These are phyloP conservation scores for Heliconius aoede DNA, from an alignment of 2,888 invertebrate genomes.

Conservation along the genomic window DNA sequence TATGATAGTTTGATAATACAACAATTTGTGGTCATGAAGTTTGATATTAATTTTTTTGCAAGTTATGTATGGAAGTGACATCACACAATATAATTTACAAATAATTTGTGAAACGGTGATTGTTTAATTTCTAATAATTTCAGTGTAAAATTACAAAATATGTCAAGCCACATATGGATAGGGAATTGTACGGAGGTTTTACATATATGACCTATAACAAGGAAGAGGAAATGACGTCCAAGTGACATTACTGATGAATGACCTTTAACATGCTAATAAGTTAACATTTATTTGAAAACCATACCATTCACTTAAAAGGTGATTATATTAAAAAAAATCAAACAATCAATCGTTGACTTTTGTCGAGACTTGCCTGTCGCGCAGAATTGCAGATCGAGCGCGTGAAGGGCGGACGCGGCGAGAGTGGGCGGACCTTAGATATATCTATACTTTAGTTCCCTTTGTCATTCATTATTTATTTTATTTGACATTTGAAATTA, in stretches of 20 bases:
- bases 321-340: not conserved
- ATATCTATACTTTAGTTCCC: constrained; percentile 19
- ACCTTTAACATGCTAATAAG: not conserved
- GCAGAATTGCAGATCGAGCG: constrained; percentile 79
- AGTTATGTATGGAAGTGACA: not conserved
- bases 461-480: constrained; percentile 11
- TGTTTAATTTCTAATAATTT: too few relatives aligned
- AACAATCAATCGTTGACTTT: constrained; percentile 21
- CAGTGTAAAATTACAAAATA: too few relatives aligned
- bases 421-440: constrained; percentile 76
- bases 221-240: too few relatives aligned
- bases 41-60: not conserved
- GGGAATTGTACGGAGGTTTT: too few relatives aligned
- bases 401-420: constrained; percentile 80
- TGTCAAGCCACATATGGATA: too few relatives aligned
- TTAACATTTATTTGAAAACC: not conserved
- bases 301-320: not conserved
- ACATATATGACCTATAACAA: too few relatives aligned
- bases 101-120: too few relatives aligned
- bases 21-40: not conserved
- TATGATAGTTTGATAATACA: not conserved
- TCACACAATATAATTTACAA: too few relatives aligned
- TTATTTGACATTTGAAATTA: not conserved
- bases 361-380: constrained; percentile 74
- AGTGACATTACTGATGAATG: not conserved